Conservation (phyloP, 1,140 invertebrate species). For the Drosophila lacteicornis region DNA sequence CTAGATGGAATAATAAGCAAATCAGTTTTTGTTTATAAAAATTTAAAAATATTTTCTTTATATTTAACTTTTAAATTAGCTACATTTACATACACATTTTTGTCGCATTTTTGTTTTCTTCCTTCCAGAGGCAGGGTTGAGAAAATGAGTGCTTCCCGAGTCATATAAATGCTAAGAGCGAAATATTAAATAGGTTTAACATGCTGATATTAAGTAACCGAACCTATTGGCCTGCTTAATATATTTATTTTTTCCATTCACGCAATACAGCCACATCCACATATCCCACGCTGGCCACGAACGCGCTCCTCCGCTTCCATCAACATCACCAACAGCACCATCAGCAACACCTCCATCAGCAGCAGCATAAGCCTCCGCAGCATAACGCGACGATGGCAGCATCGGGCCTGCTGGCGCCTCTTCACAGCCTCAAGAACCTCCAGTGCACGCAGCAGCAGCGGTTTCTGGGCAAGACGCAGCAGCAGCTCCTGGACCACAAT, state of each 20-base stretch:
- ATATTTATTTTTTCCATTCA: background rate
- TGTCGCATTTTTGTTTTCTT: too few species aligned
- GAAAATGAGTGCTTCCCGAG: too few species aligned
- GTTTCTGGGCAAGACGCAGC: conserved; percentile 55
- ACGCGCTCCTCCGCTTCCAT: conserved; percentile 72
- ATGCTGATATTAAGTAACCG: background rate
- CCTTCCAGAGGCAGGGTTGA: too few species aligned
- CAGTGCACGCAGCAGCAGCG: conserved; percentile 66
- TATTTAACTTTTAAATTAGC: too few species aligned
- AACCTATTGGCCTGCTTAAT: too few species aligned
- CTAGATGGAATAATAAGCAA: background rate
- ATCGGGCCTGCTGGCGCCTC: conserved; percentile 53
- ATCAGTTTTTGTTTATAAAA: too few species aligned
- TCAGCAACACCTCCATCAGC: conserved; percentile 29
- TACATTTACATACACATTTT: too few species aligned
- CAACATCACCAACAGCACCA: conserved; percentile 69
- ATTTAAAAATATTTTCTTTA: too few species aligned
- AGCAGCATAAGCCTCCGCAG: conserved; percentile 52
- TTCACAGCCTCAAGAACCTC: conserved; percentile 62
- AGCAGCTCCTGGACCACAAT: conserved; percentile 57
- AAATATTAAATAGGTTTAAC: too few species aligned
- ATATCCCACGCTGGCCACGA: conserved; percentile 68
- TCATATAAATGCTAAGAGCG: too few species aligned
- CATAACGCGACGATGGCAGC: conserved; percentile 43
- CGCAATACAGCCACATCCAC: conserved; percentile 25